A percentile compares a stretch with the other conserved stretches of the same genome.
phyloP scores from a whole-genome alignment of 2,797 vertebrate species.

The Zenarchopterus dispar region DNA sequence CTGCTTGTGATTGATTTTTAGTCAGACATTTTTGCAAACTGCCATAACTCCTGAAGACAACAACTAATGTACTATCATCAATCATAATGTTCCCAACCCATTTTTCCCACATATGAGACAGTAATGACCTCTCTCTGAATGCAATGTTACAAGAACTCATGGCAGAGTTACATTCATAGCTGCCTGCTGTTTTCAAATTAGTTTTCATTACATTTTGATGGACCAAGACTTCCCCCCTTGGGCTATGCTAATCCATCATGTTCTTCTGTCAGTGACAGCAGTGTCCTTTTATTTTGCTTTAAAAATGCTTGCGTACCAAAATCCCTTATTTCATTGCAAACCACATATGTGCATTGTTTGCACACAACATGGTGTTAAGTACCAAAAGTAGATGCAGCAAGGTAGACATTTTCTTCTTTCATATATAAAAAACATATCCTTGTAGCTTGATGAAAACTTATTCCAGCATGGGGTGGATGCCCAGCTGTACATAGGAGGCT shows the following conservation, averaged over 20 bases:
- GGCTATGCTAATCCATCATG: slow-evolving; percentile 73
- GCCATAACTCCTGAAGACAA: slow-evolving; percentile 67
- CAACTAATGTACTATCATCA: slow-evolving; percentile 69
- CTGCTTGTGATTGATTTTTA: slow-evolving; percentile 65
- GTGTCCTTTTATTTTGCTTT: slow-evolving; percentile 57
- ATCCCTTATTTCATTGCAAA: slow-evolving; percentile 13
- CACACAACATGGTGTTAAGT: background rate
- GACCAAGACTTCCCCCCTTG: slow-evolving; percentile 71
- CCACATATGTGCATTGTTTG: slow-evolving; percentile 1
- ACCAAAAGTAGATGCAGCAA: slow-evolving; percentile 8
- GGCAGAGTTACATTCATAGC: slow-evolving; percentile 60
- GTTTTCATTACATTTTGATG: slow-evolving; percentile 77
- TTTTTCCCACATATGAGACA: slow-evolving; percentile 60
- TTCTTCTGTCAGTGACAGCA: slow-evolving; percentile 54
- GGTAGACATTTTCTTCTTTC: background rate
- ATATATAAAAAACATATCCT: background rate
- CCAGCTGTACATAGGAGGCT: slow-evolving; percentile 24
- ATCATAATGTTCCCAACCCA: slow-evolving; percentile 65
- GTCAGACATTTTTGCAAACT: slow-evolving; percentile 58
- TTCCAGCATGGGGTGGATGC: slow-evolving; percentile 5
- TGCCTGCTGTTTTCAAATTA: slow-evolving; percentile 73
- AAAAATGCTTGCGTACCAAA: slow-evolving; percentile 8
- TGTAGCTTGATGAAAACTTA: slow-evolving; percentile 11
- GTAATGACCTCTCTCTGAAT: slow-evolving; percentile 63
- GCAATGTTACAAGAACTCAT: slow-evolving; percentile 47